Evolutionary conservation across 2,888 invertebrate genomes (phyloP).

Genomic region (Cyaniris semiargus): DNA sequence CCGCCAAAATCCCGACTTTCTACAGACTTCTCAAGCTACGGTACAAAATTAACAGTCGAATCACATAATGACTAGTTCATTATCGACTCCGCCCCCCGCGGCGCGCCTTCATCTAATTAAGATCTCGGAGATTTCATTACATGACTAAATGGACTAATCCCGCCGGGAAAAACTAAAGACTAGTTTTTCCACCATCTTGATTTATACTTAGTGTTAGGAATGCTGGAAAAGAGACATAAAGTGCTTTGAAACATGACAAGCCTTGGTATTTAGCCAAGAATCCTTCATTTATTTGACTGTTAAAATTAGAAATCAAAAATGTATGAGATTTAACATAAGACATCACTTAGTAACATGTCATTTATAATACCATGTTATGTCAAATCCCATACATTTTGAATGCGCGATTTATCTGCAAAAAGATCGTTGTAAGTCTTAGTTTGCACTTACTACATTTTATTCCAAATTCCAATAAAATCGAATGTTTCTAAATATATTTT

Average conservation of each 20-base stretch:
- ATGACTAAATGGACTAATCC: neutral
- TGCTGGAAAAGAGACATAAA: conserved; percentile 19
- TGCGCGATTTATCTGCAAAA: no score
- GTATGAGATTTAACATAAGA: no score
- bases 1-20: no score
- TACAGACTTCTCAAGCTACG: neutral
- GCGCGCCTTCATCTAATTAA: conserved; percentile 12
- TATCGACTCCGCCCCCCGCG: conserved; percentile 16
- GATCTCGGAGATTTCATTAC: conserved; percentile 26
- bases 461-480: no score
- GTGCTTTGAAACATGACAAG: neutral
- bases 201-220: conserved; percentile 1
- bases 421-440: no score
- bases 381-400: no score
- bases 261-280: neutral
- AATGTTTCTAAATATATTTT: neutral
- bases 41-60: neutral
- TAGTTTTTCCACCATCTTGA: neutral
- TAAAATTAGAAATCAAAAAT: no score
- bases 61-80: conserved; percentile 16
- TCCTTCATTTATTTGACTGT: no score
- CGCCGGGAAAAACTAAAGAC: conserved; percentile 3
- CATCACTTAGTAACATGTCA: no score
- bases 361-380: no score
- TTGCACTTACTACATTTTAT: no score